Evolutionary conservation across 2,888 invertebrate genomes (phyloP), one percentile per base, ranked within the genome.

Genomic region (Electrophaes corylata): DNA sequence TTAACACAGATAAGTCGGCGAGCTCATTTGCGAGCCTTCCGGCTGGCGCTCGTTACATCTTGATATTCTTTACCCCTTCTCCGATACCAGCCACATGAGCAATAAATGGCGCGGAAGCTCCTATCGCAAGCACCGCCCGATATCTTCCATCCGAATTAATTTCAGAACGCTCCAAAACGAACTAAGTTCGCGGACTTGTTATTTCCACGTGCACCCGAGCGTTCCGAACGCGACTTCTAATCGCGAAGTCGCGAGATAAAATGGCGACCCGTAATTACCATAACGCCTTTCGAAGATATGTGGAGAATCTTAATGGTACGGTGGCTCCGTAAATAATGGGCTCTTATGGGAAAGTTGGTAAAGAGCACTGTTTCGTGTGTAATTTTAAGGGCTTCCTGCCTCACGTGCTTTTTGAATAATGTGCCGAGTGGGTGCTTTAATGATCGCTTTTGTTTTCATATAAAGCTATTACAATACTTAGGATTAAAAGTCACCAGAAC

Each of bases 91-190:
- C 90, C 89, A 89, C 90, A 89, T 88, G 88, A 90, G 89, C 91
- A 88, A 91, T 91, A 91, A 91, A 91, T 91, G 91, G 91, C 87
- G 90, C 81, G 91, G 91, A 91, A 91, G 86, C 76, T 86, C 88
- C 89, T 90, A 91, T 91, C 90, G 81, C 83, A 68, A 58, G 55
- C 41, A 39, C 81, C 76, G 74, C 86, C 88, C 89, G 89, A 91
- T 91, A 91, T 91, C 91, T 91, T 91, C 91, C 91, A 91, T 91
- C 88, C 90, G 91, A 91, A 91, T 91, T 91, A 91, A 91, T 91
- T 91, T 91, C 81, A 80, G 78, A 86, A 83, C 86, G 85, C 79
- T 73, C 77, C 81, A 87, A 86, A 90, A 85, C 88, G 88, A 89
- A 90, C 83, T 81, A 82, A 87, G 84, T 87, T 89, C 88, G 83